These are phyloP conservation scores for Pseudococcus longispinus DNA, from an alignment of 2,888 invertebrate species.

Conservation along the genomic window DNA sequence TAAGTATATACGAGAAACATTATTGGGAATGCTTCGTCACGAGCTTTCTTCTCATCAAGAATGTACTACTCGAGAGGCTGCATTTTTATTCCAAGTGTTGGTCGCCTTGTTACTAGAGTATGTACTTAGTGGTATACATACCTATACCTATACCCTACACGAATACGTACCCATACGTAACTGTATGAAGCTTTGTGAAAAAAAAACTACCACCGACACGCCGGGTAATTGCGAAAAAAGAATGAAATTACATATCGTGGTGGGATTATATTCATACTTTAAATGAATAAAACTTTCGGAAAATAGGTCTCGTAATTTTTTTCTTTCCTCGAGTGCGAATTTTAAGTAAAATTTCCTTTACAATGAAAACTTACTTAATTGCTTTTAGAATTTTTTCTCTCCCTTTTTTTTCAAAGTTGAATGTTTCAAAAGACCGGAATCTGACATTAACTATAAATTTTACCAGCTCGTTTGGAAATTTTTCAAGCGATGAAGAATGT, in stretches of 20 bases:
- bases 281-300: constrained; percentile 18
- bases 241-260: neutral
- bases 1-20: neutral
- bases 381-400: neutral
- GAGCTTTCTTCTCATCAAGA: constrained; percentile 10
- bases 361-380: constrained; percentile 25
- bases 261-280: neutral
- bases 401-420: neutral
- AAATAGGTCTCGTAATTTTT: constrained; percentile 18
- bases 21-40: constrained; percentile 18
- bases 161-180: neutral
- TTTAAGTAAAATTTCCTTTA: constrained; percentile 9
- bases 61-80: neutral
- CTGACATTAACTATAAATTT: constrained; percentile 7
- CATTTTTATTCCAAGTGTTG: constrained; percentile 4
- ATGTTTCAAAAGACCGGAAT: constrained; percentile 14
- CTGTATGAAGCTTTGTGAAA: neutral
- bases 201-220: neutral
- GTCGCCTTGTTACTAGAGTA: neutral
- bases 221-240: neutral
- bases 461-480: neutral
- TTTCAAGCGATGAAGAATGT: neutral
- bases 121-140: neutral
- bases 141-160: neutral
- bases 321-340: neutral